Percentiles rank a stretch among this genome's conserved stretches.
Evolutionary conservation across 1,140 invertebrate species (phyloP).

Genomic region (Daktulosphaira vitifoliae): DNA sequence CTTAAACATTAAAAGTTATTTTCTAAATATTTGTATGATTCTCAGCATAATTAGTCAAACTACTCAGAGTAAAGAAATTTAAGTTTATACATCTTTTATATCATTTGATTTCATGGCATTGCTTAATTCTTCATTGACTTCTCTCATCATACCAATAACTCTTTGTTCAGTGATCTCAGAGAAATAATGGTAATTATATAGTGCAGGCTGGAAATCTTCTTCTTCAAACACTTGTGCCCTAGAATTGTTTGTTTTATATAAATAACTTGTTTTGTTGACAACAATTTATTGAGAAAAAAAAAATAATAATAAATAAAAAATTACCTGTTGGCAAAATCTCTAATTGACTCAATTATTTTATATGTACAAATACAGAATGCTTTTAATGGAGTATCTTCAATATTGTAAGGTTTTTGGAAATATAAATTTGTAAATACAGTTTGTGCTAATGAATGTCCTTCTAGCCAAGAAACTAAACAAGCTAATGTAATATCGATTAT

Average conservation of each 20-base stretch:
- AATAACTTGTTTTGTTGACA: too few species aligned
- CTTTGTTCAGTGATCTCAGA: constrained; percentile 73
- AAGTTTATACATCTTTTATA: constrained; percentile 1
- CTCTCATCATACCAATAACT: constrained; percentile 71
- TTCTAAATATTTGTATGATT: too few species aligned
- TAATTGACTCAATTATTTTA: constrained; percentile 83
- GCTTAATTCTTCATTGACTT: constrained; percentile 80
- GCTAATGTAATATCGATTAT: constrained; percentile 89
- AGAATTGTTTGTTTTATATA: background rate
- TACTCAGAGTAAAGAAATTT: background rate
- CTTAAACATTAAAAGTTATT: too few species aligned
- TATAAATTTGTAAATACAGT: constrained; percentile 96
- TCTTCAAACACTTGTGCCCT: constrained; percentile 78
- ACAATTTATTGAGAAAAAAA: too few species aligned
- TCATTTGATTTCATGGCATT: constrained; percentile 19
- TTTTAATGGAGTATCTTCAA: constrained; percentile 73
- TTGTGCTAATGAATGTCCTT: constrained; percentile 91
- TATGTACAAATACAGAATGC: constrained; percentile 81
- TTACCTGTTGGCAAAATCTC: constrained; percentile 75
- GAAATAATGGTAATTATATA: constrained; percentile 82
- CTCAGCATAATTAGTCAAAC: too few species aligned
- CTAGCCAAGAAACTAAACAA: constrained; percentile 88
- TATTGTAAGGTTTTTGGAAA: constrained; percentile 78
- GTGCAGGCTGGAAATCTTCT: constrained; percentile 91
- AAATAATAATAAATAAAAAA: constrained; percentile 11